Conservation (phyloP, 2,888 invertebrate genomes). For the Agrochola lychnidis region DNA sequence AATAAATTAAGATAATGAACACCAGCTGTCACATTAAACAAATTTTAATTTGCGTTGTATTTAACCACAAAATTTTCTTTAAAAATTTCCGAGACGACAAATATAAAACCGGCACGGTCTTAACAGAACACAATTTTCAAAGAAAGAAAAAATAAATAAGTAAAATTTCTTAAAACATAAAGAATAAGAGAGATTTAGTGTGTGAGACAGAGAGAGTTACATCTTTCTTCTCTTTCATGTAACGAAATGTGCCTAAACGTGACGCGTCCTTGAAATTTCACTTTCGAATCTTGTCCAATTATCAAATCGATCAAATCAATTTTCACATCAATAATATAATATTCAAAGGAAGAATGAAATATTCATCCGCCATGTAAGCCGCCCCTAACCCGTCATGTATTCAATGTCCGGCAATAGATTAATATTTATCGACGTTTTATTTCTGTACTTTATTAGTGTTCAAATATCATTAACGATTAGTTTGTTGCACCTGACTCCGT, state of each 20-base stretch:
- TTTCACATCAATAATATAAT: background rate
- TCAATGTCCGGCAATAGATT: conserved; percentile 84
- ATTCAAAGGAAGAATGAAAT: background rate
- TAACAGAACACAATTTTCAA: too few relatives aligned
- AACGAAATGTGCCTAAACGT: too few relatives aligned
- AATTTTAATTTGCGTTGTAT: conserved; percentile 9
- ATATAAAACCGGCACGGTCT: background rate
- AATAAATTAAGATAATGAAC: conserved; percentile 20
- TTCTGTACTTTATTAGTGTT: conserved; percentile 87
- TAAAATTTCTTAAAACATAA: too few relatives aligned
- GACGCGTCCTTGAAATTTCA: too few relatives aligned
- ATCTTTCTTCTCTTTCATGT: too few relatives aligned
- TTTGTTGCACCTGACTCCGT: conserved; percentile 80
- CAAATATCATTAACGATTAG: conserved; percentile 88
- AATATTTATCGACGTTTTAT: conserved; percentile 88
- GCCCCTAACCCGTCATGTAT: conserved; percentile 72
- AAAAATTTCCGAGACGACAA: background rate
- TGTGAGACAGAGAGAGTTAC: too few relatives aligned
- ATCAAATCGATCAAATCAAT: too few relatives aligned
- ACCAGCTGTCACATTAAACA: conserved; percentile 18
- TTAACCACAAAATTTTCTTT: background rate
- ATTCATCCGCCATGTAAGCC: conserved; percentile 74
- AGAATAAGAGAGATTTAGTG: too few relatives aligned
- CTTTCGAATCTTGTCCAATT: too few relatives aligned
- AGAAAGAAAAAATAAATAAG: too few relatives aligned